Base-by-base conservation (phyloP, 2,888 invertebrate species). In the Drosophila falleni region DNA sequence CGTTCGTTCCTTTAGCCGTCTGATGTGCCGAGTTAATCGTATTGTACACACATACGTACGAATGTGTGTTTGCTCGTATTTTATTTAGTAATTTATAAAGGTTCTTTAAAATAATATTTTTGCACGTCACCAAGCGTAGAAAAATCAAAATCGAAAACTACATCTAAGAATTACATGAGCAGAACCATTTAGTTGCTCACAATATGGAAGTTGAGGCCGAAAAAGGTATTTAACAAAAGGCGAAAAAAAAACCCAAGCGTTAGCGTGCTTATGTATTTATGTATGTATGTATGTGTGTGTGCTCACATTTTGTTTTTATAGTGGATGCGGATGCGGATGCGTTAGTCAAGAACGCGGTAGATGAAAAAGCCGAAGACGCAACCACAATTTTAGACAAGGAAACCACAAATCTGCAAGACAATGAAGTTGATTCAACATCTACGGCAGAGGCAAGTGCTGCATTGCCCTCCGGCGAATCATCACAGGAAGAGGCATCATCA, bases 361-460 rank as follows among this genome's bases (percentile, higher is more conserved):
- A 60, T 16, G 63, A 5, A 13, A 56, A 66, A 37, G 13, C 11
- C 11, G 49, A 41, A 26, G 72, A 59, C 39, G 31, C 33, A 8
- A 23, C 31, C 11, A 9, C 39, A 3, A 37, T 23, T 10, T 16
- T 62, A 26, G 23, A 19, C 9, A 33, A 44, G 19, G 56, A 33
- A 31, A 23, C 53, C 3, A 63, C 63, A 60, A 68, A 56, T 41
- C 49, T 77, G 13, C 73, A 77, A 35, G 78, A 77, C 11, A 73
- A 77, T 69, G 78, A 73, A 58, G 46, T 77, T 23, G 69, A 77
- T 31, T 77, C 76, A n/a, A 76, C 76, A 1, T 67, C 68, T 3
- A 41, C 50, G 9, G 58, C 60, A 8, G 73, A 76, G 42, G 64
- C 63, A 5, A 6, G 59, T 4, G 33, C 23, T 9, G n/a, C 11